A percentile compares a stretch with the other conserved stretches of the same genome.
Conservation (phyloP, 2,797 vertebrate genomes). For the Myiothlypis coronata region DNA sequence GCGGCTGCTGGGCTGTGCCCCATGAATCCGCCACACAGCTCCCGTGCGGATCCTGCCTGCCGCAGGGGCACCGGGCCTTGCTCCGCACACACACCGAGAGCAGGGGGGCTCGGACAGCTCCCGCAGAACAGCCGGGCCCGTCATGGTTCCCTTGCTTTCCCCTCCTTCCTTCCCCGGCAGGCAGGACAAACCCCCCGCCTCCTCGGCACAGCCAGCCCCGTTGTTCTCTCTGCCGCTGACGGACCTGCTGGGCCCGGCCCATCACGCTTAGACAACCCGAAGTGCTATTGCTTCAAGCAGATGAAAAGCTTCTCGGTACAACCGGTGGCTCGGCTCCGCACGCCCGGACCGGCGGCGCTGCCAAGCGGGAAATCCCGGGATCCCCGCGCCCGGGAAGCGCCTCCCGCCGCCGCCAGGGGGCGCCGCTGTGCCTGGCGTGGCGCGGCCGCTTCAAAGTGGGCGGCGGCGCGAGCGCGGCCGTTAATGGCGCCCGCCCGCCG, state of each 20-base stretch:
- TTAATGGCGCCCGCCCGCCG: neutral
- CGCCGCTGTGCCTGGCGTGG: neutral
- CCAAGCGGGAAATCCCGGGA: neutral
- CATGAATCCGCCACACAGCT: accelerated
- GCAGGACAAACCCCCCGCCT: neutral
- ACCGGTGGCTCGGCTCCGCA: neutral
- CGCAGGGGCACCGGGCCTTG: neutral
- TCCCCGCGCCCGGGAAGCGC: neutral
- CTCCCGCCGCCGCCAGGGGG: neutral
- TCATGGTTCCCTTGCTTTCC: neutral
- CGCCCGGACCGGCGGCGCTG: neutral
- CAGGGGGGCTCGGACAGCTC: neutral
- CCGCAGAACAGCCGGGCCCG: neutral
- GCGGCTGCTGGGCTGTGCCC: neutral
- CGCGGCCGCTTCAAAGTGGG: conserved; percentile 1
- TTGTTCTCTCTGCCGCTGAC: neutral
- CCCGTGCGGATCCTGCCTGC: neutral
- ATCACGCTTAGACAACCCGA: accelerated
- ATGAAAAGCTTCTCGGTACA: neutral
- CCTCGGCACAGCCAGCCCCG: neutral
- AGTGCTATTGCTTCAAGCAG: neutral
- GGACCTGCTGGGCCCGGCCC: neutral
- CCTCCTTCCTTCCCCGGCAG: neutral
- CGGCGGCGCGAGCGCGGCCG: neutral
- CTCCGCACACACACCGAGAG: accelerated